A percentile compares a stretch with the other conserved stretches of the same genome.
Conservation (phyloP, 2,113 vertebrate genomes). For the Lepisosteus oculatus region DNA sequence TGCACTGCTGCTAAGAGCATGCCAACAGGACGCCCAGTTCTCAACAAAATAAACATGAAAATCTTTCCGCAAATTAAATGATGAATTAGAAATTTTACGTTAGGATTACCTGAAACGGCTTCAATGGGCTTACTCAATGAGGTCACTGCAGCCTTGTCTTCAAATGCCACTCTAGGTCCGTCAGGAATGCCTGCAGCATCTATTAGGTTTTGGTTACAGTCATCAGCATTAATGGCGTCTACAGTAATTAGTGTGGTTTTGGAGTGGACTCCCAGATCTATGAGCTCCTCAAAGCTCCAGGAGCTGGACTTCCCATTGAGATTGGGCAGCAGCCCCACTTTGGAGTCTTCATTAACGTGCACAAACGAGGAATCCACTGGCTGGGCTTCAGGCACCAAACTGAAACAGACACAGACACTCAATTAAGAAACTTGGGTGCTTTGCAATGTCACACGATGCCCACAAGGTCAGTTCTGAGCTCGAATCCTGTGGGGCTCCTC, state of each 20-base stretch:
- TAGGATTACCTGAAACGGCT: constrained; percentile 71
- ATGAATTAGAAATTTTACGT: not conserved
- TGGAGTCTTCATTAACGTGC: constrained; percentile 59
- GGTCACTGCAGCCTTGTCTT: constrained; percentile 68
- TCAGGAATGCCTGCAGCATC: constrained; percentile 58
- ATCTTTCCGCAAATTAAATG: not conserved
- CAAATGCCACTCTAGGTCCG: constrained; percentile 63
- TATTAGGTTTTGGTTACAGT: constrained; percentile 63
- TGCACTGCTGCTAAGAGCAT: too few relatives aligned
- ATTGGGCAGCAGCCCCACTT: constrained; percentile 46
- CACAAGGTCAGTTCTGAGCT: too few relatives aligned
- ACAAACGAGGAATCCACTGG: constrained; percentile 47
- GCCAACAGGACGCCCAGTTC: too few relatives aligned
- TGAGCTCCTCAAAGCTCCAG: constrained; percentile 76
- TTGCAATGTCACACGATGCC: too few relatives aligned
- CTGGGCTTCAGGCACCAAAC: constrained; percentile 53
- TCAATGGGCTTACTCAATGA: constrained; percentile 71
- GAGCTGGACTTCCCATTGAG: constrained; percentile 69
- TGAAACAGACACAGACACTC: constrained; percentile 29
- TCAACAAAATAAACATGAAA: too few relatives aligned
- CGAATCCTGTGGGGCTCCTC: too few relatives aligned
- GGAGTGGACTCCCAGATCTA: constrained; percentile 66
- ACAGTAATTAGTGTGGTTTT: constrained; percentile 47
- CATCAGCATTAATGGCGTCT: constrained; percentile 50
- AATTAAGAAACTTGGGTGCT: too few relatives aligned